Conservation (phyloP, 2,888 invertebrate genomes). For the Sthenelais limicola region DNA sequence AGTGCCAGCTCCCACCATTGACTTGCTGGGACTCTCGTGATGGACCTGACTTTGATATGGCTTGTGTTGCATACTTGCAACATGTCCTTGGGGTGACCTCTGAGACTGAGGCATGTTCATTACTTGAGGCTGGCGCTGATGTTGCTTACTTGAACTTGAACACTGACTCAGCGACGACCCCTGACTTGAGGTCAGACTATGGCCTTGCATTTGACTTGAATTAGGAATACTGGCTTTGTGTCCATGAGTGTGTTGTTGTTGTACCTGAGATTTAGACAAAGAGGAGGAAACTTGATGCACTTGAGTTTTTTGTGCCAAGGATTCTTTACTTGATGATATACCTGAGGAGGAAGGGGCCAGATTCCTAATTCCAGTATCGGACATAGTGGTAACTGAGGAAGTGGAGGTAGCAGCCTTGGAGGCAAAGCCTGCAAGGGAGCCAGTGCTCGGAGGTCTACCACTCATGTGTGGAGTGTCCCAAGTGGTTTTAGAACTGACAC, state of each 20-base stretch:
- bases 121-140: neutral
- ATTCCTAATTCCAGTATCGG: neutral
- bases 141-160: constrained; percentile 14
- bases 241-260: constrained; percentile 13
- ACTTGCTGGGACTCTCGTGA: neutral
- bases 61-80: neutral
- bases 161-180: constrained; percentile 18
- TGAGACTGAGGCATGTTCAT: constrained; percentile 1
- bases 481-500: neutral
- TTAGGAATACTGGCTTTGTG: constrained; percentile 31
- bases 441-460: neutral
- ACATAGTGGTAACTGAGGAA: neutral
- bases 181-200: constrained; percentile 14
- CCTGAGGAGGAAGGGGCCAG: constrained; percentile 2
- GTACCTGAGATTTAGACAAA: constrained; percentile 21
- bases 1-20: neutral
- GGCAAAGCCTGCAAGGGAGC: neutral
- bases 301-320: too few species aligned
- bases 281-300: constrained; percentile 33
- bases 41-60: constrained; percentile 9
- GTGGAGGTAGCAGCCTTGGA: neutral
- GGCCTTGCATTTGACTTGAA: constrained; percentile 11
- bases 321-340: too few species aligned
- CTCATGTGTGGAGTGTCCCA: constrained; percentile 15
- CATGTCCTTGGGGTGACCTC: constrained; percentile 25